Evolutionary conservation across 1,140 invertebrate species (phyloP), one percentile per base, ranked within the genome.

Genomic region (Dreissena polymorpha): DNA sequence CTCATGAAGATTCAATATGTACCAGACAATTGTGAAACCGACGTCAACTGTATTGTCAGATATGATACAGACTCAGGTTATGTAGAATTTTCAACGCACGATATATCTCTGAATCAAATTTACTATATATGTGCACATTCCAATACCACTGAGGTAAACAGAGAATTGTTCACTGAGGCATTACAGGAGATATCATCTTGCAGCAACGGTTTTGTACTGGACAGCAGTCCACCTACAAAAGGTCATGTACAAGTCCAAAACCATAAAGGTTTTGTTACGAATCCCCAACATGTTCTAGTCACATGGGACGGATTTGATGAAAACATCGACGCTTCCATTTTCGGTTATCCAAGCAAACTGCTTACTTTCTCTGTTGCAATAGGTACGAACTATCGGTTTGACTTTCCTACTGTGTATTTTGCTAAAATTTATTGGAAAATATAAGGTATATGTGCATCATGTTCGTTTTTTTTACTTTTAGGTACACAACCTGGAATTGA

Each of bases 181-280:
- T 69, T 74, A 1, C 18, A 50, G 23, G 50, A 73, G 79, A 68
- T 80, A n/a, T 29, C 25, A 25, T 60, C 39, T 10, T 86, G 85
- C 49, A 86, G 85, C 65, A 65, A 86, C 57, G 85, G 85, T 6
- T 76, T 86, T 53, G 27, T 83, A 10, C 53, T 86, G 6, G 73
- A 86, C 65, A 49, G 63, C 23, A 68, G n/a, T 8, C n/a, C 55
- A 12, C 85, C 77, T 18, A 60, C 50, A 27, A 7, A 3, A 14
- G 85, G 85, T 2, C 60, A 14, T 18, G 72, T 83, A 13, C 27
- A 21, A 5, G 53, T 86, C 16, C 8, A 65, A 29, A 74, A 78
- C 7, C 51, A 18, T 7, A 68, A 63, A 3, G 77, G 77, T 7
- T 85, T 69, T 49, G 23, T 80, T 10, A 53, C 55, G 5, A 71